Percentiles rank a stretch among this genome's conserved stretches.
Evolutionary conservation across 1,140 invertebrate species (phyloP).

Genomic region (Oryzaephilus surinamensis): DNA sequence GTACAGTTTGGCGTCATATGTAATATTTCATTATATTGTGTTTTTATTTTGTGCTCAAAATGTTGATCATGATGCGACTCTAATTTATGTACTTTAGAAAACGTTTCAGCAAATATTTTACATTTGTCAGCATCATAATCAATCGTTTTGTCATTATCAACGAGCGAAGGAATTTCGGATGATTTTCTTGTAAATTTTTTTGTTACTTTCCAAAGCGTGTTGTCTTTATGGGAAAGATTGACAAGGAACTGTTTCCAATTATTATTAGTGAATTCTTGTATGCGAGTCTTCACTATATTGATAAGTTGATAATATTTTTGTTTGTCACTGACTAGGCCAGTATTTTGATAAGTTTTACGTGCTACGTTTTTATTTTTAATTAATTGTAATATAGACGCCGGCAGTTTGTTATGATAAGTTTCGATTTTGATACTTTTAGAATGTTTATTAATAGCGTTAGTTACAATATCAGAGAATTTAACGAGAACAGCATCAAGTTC

Average conservation of each 20-base stretch:
- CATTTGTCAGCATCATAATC: too few relatives aligned
- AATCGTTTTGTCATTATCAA: too few relatives aligned
- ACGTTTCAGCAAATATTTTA: too few relatives aligned
- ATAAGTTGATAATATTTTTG: background rate
- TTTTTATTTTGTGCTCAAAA: background rate
- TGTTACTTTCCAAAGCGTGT: too few relatives aligned
- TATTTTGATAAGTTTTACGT: background rate
- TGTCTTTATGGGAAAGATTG: background rate
- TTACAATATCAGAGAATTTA: background rate
- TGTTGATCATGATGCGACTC: background rate
- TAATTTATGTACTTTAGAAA: too few relatives aligned
- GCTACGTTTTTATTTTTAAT: background rate
- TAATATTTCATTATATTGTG: background rate
- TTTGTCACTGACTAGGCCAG: background rate
- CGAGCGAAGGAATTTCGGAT: too few relatives aligned
- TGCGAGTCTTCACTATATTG: background rate
- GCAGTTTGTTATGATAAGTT: background rate
- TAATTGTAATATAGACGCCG: background rate
- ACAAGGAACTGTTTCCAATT: background rate
- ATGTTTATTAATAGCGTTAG: background rate
- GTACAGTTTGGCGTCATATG: background rate
- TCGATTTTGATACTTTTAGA: background rate
- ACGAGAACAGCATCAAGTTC: background rate
- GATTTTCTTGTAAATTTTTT: too few relatives aligned
- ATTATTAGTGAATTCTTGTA: background rate